Conservation (phyloP, 2,797 vertebrate species). For the Amblyraja radiata region DNA sequence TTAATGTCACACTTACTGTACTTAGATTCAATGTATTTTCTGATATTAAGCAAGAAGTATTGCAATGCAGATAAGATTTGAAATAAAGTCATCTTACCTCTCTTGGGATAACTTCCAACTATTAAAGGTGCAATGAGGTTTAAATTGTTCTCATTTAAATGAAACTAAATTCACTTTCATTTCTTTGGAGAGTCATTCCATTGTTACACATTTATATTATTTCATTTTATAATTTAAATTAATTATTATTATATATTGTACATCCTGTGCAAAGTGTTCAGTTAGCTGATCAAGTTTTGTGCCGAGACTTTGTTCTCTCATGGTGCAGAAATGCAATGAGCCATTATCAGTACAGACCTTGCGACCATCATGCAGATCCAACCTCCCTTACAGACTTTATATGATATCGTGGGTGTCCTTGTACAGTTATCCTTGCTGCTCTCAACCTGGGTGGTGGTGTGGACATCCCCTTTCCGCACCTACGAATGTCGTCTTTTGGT, state of each 20-base stretch:
- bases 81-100: not conserved
- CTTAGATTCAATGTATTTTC: not conserved
- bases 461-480: too few species aligned
- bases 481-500: too few species aligned
- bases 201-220: not conserved
- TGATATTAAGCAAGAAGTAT: constrained; percentile 26
- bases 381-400: not conserved
- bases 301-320: not conserved
- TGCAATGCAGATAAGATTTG: constrained; percentile 12
- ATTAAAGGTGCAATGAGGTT: constrained; percentile 17
- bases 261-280: constrained; percentile 12
- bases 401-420: not conserved
- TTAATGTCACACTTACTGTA: not conserved
- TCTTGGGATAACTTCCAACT: not conserved
- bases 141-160: constrained; percentile 10
- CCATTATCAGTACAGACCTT: not conserved
- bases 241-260: constrained; percentile 11
- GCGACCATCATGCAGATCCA: not conserved
- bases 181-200: constrained; percentile 4
- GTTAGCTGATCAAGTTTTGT: not conserved
- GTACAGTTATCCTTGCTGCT: too few species aligned
- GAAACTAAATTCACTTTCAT: not conserved
- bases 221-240: constrained; percentile 5
- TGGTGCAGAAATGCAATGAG: not conserved
- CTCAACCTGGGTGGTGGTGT: too few species aligned